These are phyloP conservation scores for Phania funesta DNA, from an alignment of 2,888 invertebrate species.

Conservation along the genomic window DNA sequence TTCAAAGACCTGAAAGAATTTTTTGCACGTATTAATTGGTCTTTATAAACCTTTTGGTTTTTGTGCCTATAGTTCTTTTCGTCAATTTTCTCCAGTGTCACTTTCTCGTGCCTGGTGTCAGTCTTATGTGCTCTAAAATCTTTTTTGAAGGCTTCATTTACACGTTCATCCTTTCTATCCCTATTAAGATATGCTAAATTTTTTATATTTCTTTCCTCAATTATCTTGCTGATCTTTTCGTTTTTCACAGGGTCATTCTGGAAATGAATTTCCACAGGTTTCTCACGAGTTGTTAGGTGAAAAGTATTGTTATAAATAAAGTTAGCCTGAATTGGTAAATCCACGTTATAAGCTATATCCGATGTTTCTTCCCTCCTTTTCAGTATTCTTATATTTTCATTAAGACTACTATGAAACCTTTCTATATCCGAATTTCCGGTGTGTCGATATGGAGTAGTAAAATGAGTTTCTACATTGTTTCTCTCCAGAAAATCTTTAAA, in stretches of 20 bases:
- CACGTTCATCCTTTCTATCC: background rate
- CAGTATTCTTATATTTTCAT: background rate
- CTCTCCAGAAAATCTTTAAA: no score
- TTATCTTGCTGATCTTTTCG: background rate
- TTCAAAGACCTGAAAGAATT: no score
- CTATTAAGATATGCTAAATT: constrained; percentile 10
- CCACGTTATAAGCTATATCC: no score
- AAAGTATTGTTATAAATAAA: no score
- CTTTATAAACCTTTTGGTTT: no score
- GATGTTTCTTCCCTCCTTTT: background rate
- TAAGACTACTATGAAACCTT: background rate
- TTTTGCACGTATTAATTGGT: no score
- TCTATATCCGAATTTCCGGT: background rate
- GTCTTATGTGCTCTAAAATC: constrained; percentile 14
- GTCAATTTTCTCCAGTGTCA: background rate
- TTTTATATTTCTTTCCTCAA: background rate
- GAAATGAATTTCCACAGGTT: background rate
- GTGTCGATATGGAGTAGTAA: background rate
- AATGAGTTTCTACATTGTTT: background rate
- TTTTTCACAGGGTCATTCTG: background rate
- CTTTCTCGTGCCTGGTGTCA: background rate
- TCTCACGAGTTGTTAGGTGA: background rate
- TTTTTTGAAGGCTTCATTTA: background rate
- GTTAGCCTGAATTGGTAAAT: background rate
- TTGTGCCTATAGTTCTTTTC: no score